Evolutionary conservation across 2,113 vertebrate genomes (phyloP), one percentile per base, ranked within the genome.

Genomic region (Australoheros scitulus): DNA sequence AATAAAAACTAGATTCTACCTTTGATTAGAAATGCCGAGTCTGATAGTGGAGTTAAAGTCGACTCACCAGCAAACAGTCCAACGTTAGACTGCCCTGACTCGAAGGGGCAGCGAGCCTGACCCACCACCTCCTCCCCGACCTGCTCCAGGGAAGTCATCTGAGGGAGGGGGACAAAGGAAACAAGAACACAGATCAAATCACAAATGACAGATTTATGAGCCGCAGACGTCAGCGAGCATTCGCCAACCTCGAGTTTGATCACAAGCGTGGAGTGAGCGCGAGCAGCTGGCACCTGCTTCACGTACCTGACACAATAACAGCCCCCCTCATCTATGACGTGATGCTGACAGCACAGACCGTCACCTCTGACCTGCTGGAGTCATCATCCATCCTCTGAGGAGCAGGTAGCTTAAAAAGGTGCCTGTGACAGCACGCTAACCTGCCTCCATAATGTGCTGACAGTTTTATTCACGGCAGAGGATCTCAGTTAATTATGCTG

Each of bases 31-130:
- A 68, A 68, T 4, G 38, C 2, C 2, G 5, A 26, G 26, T 26
- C 38, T 68, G 63, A 65, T 5, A 5, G 13, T 15, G 14, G 11
- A 6, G 47, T 43, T 61, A 3, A 43, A 34, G 38, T 14, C 0
- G 9, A 81, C 94, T 88, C 87, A 97, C 97, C 97, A n/a, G 97
- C 96, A 18, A 97, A 98, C 56, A 97, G 82, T 6, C 96, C 97
- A 0, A 97, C 96, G 2, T 96, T 96, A 94, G 97, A 96, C 92
- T 98, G 97, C 59, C 94, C 95, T 1, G 97, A 96, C 56, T 98
- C 97, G 2, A 98, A 98, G n/a, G 97, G 97, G 85, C 97, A 98
- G 0, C 97, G 95, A 0, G 97, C 97, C 88, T 97, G 97, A 29
- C 97, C 97, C 0, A 96, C 95, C 75, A 97, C 60, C n/a, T 98